A percentile compares a stretch with the other conserved stretches of the same genome.
phyloP scores from a whole-genome alignment of 2,888 invertebrate species.

The Liopterus haemorrhoidalis region DNA sequence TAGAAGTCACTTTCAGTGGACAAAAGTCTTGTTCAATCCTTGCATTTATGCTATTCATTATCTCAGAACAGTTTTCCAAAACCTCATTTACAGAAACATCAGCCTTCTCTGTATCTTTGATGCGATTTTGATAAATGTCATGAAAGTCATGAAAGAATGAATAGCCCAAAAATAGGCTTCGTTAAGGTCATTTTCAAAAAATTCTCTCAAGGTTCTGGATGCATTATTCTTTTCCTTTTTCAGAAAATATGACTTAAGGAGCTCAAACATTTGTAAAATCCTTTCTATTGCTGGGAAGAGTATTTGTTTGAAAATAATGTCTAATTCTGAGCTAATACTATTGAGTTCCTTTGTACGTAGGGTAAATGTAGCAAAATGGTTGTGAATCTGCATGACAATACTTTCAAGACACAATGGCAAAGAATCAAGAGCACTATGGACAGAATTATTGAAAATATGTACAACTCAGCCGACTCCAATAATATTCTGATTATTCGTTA shows the following conservation, averaged over 20 bases:
- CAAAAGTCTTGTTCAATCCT: conserved; percentile 24
- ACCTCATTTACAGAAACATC: too few relatives aligned
- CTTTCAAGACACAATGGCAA: conserved; percentile 8
- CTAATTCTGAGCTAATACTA: conserved; percentile 1
- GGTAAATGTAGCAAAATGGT: conserved; percentile 10
- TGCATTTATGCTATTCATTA: conserved; percentile 23
- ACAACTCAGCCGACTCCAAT: conserved; percentile 18
- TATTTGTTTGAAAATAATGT: conserved; percentile 13
- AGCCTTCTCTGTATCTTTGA: too few relatives aligned
- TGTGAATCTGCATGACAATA: conserved; percentile 16
- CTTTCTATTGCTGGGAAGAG: conserved; percentile 14
- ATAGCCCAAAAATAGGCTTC: conserved; percentile 16
- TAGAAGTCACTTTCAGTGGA: conserved; percentile 20
- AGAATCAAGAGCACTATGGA: conserved; percentile 11
- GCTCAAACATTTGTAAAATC: conserved; percentile 19
- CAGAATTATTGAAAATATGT: conserved; percentile 16
- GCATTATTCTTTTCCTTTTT: conserved; percentile 16
- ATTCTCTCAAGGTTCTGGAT: conserved; percentile 13
- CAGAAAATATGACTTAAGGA: conserved; percentile 14
- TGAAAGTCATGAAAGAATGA: too few relatives aligned
- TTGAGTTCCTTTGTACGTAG: conserved; percentile 1
- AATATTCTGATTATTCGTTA: conserved; percentile 2
- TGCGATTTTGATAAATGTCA: too few relatives aligned
- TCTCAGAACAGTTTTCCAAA: too few relatives aligned
- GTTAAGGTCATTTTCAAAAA: conserved; percentile 15